These are phyloP conservation scores for Oriolus oriolus DNA, from an alignment of 2,113 vertebrate species.

Conservation along the genomic window DNA sequence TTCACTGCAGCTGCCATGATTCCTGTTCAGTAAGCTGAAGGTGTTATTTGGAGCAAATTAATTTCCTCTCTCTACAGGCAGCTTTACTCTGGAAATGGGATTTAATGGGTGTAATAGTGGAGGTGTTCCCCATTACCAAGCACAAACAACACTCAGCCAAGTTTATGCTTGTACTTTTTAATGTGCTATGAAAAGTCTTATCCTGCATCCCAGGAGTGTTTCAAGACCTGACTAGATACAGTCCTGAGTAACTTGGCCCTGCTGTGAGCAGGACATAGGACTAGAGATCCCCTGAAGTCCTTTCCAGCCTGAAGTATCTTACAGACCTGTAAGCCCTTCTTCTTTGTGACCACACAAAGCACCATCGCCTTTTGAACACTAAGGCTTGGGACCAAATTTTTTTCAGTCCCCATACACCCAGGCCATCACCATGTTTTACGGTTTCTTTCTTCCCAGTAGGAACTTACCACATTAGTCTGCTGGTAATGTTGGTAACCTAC, in stretches of 20 bases:
- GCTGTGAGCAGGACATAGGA: not conserved
- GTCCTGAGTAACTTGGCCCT: not conserved
- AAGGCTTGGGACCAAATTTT: not conserved
- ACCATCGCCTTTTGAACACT: not conserved
- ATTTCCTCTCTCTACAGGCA: not conserved
- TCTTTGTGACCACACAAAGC: not conserved
- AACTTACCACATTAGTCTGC: not conserved
- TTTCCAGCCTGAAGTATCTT: not conserved
- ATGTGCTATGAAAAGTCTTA: not conserved
- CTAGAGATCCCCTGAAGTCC: not conserved
- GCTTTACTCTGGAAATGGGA: not conserved
- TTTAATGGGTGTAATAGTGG: not conserved
- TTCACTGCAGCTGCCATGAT: not conserved
- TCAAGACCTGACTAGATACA: not conserved
- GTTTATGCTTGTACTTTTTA: not conserved
- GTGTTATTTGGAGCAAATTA: not conserved
- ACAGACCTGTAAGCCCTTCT: not conserved
- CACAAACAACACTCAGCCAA: not conserved
- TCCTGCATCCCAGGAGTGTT: not conserved
- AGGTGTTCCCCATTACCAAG: not conserved
- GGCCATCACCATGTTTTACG: not conserved
- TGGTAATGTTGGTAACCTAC: not conserved
- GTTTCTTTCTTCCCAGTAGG: not conserved
- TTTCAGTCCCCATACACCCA: not conserved
- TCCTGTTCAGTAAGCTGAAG: not conserved